Evolutionary conservation across 2,888 invertebrate genomes (phyloP), one percentile per base, ranked within the genome.

Genomic region (Myopa tessellatipennis): DNA sequence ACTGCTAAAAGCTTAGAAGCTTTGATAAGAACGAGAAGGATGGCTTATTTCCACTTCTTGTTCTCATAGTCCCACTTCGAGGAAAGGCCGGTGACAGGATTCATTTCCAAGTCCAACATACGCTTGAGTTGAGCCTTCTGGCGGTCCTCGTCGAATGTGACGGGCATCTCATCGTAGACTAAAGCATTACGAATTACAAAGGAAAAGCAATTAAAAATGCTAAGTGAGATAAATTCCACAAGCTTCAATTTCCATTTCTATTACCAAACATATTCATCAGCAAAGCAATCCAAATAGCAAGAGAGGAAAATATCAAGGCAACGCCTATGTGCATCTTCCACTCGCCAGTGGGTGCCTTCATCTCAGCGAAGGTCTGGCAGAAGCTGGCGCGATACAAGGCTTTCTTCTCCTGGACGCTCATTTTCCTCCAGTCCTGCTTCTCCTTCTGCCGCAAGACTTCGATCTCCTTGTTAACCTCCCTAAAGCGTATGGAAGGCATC

Each of bases 351-450:
- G 84, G 78, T 8, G 82, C 78, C 79, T 94, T 91, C 90, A 98
- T 93, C 91, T 99, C 99, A 4, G 95, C 92, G 87, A 96, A 96
- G 18, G 99, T 99, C 90, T 97, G 96, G 85, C 98, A 95, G 91
- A 96, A 99, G 82, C 96, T 95, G 4, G 95, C 94, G 82, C 99
- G 92, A 91, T 99, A 99, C 67, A 99, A 90, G 0, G 92, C 92
- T 90, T 99, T 99, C 91, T 98, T 99, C 87, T 99, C 99, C 80
- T 97, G 96, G 0, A 95, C 81, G 10, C 95, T 92, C 80, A 99
- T 89, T 84, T 95, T 95, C 86, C 94, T 95, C 99, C 99, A 99
- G 89, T 98, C 98, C n/a, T 95, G 96, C 90, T 95, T 95, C 88
- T 99, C 99, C 89, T 99, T 99, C 84, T 96, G 93, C 79, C 95